phyloP scores from a whole-genome alignment of 1,140 invertebrate species.

The Sarcophaga bullata region DNA sequence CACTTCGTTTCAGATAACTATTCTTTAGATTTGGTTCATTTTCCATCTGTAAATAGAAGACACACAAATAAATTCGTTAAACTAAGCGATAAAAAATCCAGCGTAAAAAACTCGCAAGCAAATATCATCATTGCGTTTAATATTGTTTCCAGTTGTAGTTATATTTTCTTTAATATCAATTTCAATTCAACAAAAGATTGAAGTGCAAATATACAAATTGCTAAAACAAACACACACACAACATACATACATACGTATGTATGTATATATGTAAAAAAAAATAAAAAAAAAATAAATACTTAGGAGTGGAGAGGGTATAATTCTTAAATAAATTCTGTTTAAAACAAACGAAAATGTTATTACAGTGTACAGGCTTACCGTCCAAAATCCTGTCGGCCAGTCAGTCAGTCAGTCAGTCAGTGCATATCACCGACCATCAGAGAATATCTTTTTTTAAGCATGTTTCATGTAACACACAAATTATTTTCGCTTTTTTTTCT shows the following conservation, averaged over 20 bases:
- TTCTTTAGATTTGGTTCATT: conserved; percentile 73
- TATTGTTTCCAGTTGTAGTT: background rate
- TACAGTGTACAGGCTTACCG: background rate
- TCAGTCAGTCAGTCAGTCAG: background rate
- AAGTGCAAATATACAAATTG: conserved; percentile 7
- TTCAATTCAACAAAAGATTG: background rate
- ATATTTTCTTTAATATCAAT: background rate
- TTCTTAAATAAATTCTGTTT: background rate
- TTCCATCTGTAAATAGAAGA: conserved; percentile 64
- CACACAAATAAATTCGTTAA: conserved; percentile 13
- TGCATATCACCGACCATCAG: background rate
- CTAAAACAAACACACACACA: background rate
- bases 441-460: background rate
- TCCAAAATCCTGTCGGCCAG: background rate
- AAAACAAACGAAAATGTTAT: conserved; percentile 8
- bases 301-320: background rate
- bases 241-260: no score
- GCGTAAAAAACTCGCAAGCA: no score
- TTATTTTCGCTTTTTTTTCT: background rate
- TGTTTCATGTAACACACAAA: background rate
- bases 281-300: background rate
- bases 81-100: background rate
- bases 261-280: no score
- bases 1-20: conserved; percentile 77
- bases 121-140: no score